Evolutionary conservation across 2,888 invertebrate species (phyloP).

Genomic region (Mactromeris polynyma): DNA sequence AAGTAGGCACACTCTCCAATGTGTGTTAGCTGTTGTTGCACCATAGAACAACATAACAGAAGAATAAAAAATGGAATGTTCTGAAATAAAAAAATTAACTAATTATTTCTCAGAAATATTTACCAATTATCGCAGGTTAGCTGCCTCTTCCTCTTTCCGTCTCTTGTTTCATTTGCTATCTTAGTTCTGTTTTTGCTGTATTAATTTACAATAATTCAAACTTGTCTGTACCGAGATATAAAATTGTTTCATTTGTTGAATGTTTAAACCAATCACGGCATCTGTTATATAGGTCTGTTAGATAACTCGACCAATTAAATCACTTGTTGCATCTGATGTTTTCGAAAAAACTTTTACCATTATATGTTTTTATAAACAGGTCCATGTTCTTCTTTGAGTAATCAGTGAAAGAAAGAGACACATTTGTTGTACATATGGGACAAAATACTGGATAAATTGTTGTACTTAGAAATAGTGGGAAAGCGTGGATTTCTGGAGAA

Average conservation of each 20-base stretch:
- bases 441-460: neutral
- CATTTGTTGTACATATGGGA: conserved; percentile 6
- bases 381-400: neutral
- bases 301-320: neutral
- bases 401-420: neutral
- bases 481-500: neutral
- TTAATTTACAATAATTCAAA: neutral
- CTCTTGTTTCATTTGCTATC: neutral
- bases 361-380: neutral
- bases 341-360: neutral
- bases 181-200: neutral
- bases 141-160: neutral
- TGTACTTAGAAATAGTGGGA: neutral
- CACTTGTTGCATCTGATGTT: neutral
- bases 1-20: too few species aligned
- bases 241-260: neutral
- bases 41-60: too few species aligned
- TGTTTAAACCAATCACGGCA: neutral
- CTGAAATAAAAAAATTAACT: too few species aligned
- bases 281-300: neutral
- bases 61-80: too few species aligned
- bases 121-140: neutral
- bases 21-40: too few species aligned
- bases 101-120: neutral
- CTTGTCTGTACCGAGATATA: neutral